Base-by-base conservation (phyloP, 1,140 invertebrate genomes). In the Aphelenchoides fujianensis region DNA sequence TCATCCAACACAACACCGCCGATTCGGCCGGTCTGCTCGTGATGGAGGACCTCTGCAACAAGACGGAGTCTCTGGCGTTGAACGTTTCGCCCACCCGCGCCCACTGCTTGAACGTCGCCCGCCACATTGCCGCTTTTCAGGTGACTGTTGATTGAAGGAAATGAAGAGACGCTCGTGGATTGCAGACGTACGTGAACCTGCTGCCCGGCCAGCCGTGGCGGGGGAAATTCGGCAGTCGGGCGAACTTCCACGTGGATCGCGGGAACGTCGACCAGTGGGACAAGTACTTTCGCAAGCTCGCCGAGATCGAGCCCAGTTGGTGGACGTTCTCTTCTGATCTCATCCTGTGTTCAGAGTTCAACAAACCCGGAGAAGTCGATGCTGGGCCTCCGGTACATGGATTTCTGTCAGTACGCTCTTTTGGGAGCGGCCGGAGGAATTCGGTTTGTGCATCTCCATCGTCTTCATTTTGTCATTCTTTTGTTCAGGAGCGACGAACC, bases 331-430 rank as follows among this genome's bases (percentile, higher is more conserved):
- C 55, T 5, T 59, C 28, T 59, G n/a, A n/a, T n/a, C n/a, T n/a
- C n/a, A n/a, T n/a, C n/a, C n/a, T n/a, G n/a, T 59, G 41, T 59
- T 59, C 23, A 59, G 55, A 59, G 55, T 59, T 59, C 55, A 59
- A 59, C 7, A 5, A 5, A 5, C 3, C 62, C 34, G 31, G 5
- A 3, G 62, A n/a, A 66, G 3, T 7, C 5, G 27, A 55, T 66
- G 27, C 16, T 36, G 5, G 19, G 27, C 7, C 5, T 66, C 67
- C 27, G 27, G 16, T 66, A 5, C 16, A 5, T 7, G 16, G 3
- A 36, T 59, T 66, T 52, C 62, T 55, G 5, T 55, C 5, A 66
- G 30, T 19, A 66, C 27, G 34, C 61, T 16, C 31, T 66, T 5
- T 54, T 59, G 3, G 30, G 16, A 52, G 7, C 7, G 67, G 5